Conservation (phyloP, 2,797 vertebrate species). For the Dendrocincla fuliginosa region DNA sequence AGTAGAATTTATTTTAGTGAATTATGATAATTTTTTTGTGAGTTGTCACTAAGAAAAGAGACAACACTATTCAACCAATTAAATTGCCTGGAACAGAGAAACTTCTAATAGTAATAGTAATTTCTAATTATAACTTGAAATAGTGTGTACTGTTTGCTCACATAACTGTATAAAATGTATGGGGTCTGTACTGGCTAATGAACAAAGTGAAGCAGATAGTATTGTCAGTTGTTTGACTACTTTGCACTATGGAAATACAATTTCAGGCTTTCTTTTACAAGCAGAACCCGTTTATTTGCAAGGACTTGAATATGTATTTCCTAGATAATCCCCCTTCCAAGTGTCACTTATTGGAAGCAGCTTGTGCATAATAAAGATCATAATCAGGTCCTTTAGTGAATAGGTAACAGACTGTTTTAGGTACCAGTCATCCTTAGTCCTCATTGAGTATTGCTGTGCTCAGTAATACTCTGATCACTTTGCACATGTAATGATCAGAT, state of each 20-base stretch:
- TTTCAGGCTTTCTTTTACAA: background rate
- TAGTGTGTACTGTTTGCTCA: background rate
- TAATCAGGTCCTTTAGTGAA: background rate
- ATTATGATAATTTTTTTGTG: background rate
- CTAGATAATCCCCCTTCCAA: background rate
- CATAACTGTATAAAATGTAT: background rate
- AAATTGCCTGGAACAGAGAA: background rate
- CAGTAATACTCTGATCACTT: background rate
- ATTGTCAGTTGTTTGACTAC: background rate
- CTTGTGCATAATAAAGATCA: background rate
- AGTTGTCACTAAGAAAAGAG: background rate
- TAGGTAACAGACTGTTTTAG: background rate
- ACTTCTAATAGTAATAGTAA: background rate
- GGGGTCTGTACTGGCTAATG: background rate
- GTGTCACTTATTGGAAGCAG: background rate
- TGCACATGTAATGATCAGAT: background rate
- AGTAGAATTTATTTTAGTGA: background rate
- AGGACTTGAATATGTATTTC: background rate
- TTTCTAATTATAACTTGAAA: background rate
- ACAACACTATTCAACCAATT: background rate
- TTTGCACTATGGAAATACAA: background rate
- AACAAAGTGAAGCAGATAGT: background rate
- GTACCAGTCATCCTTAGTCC: background rate
- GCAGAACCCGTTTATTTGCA: background rate
- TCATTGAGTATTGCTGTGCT: background rate